A percentile compares a stretch with the other conserved stretches of the same genome.
Conservation (phyloP, 1,140 invertebrate species). For the Drosophila tristis region DNA sequence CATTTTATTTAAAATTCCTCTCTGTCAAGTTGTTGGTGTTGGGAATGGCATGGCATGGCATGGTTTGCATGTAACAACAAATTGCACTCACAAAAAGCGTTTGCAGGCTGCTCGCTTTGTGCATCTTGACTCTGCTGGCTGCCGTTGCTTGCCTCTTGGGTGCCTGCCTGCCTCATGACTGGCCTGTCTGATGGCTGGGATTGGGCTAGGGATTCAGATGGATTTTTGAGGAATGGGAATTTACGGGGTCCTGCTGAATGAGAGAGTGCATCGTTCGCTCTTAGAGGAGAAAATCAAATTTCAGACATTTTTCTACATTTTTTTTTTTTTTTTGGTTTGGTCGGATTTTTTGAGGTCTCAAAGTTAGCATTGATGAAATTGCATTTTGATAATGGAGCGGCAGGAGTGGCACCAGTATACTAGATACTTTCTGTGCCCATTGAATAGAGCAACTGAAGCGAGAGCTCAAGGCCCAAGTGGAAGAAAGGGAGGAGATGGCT, state of each 20-base stretch:
- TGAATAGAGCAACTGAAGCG: constrained; percentile 61
- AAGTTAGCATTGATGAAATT: constrained; percentile 68
- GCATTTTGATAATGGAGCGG: constrained; percentile 68
- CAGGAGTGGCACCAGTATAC: constrained; percentile 7
- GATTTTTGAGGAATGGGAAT: constrained; percentile 15
- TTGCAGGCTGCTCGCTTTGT: constrained; percentile 37
- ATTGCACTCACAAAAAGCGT: constrained; percentile 58
- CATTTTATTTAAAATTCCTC: constrained; percentile 46
- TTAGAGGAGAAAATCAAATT: constrained; percentile 69
- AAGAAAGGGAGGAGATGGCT: constrained; percentile 18
- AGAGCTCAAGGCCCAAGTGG: constrained; percentile 36
- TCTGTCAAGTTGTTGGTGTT: constrained; percentile 24
- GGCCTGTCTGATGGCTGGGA: constrained; percentile 18
- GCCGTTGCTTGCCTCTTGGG: constrained; percentile 19
- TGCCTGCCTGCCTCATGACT: too few relatives aligned
- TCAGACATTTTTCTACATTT: constrained; percentile 59
- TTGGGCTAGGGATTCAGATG: background rate
- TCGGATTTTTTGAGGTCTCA: constrained; percentile 57
- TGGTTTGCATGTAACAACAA: constrained; percentile 37
- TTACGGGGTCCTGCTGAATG: constrained; percentile 29
- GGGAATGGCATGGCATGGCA: constrained; percentile 3
- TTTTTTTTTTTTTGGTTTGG: constrained; percentile 36
- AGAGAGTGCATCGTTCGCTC: constrained; percentile 50
- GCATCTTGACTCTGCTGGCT: constrained; percentile 19
- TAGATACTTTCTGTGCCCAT: constrained; percentile 43